Percentiles rank a stretch among this genome's conserved stretches.
Evolutionary conservation across 2,113 vertebrate genomes (phyloP).

Genomic region (Archocentrus centrarchus): DNA sequence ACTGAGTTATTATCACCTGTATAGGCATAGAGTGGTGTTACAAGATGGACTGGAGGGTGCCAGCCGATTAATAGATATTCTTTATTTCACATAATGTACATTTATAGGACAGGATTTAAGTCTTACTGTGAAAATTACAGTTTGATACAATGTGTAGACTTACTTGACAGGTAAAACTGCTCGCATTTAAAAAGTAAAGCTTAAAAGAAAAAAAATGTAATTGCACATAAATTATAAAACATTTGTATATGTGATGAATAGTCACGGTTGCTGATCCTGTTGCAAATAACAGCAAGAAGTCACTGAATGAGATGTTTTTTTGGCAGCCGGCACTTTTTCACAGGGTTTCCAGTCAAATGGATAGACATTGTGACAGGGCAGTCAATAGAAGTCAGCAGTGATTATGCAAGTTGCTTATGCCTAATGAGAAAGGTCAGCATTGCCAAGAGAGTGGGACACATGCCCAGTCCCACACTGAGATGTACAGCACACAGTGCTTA

Average conservation of each 20-base stretch:
- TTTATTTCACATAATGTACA: no score
- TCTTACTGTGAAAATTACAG: not conserved
- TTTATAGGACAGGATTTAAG: not conserved
- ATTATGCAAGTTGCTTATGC: slow-evolving; percentile 80
- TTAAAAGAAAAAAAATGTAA: not conserved
- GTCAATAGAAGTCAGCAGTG: slow-evolving; percentile 81
- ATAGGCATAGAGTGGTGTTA: not conserved
- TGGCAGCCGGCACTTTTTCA: slow-evolving; percentile 62
- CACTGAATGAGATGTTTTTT: slow-evolving; percentile 52
- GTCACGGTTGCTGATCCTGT: slow-evolving; percentile 30
- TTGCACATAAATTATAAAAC: not conserved
- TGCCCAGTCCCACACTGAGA: slow-evolving; percentile 67
- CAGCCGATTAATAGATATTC: no score
- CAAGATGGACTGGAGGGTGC: no score
- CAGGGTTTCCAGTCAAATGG: slow-evolving; percentile 57
- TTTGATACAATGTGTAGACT: not conserved
- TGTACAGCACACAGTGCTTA: slow-evolving; percentile 52
- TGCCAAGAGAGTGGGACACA: slow-evolving; percentile 72
- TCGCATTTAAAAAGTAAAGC: not conserved
- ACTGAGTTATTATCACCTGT: not conserved
- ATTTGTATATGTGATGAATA: slow-evolving; percentile 45
- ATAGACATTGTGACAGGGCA: slow-evolving; percentile 69
- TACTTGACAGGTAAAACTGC: not conserved
- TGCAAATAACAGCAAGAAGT: slow-evolving; percentile 52
- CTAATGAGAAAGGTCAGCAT: slow-evolving; percentile 76